Evolutionary conservation across 2,888 invertebrate genomes (phyloP), one percentile per base, ranked within the genome.

Genomic region (Troides oblongomaculatus): DNA sequence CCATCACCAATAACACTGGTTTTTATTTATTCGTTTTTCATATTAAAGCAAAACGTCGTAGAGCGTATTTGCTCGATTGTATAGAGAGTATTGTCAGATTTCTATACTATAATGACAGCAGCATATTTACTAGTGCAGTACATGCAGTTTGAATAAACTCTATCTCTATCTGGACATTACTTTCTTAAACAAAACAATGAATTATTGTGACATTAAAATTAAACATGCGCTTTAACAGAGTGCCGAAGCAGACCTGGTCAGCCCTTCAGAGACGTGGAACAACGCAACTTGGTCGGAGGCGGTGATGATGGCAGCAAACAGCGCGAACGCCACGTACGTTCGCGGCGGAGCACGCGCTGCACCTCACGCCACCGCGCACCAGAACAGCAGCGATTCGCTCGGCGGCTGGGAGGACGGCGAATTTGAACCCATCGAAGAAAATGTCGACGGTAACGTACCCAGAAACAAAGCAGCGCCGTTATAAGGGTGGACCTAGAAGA

Each of bases 381-480:
- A 93, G 83, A 93, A 92, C 84, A 93, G 88, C 78, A 88, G 88
- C 78, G 90, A 90, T 78, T 93, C 94, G 30, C 93, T 94, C 70
- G 90, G 89, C 66, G 94, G 94, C 65, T 97, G 97, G 97, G 96
- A 96, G 74, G 97, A 97, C 79, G 93, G 94, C 3, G 96, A 97
- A 86, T 97, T 97, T 84, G 96, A 96, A 82, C 95, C 96, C 3
- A 93, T 97, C 30, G 96, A 97, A 82, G 96, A 95, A 79, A 87
- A 93, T 67, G 90, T 87, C 58, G 91, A 93, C 73, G 94, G 94
- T 94, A 69, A 72, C 18, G 21, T 57, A n/a, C 2, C 57, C 6
- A 30, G 30, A 30, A 30, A 30, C 30, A 30, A 21, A 21, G 30
- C 30, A 30, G 4, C 30, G 4, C 30, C 5, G 30, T 2, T 30